These are phyloP conservation scores for Onthophagus sagittarius DNA, from an alignment of 2,888 invertebrate genomes.

Conservation along the genomic window DNA sequence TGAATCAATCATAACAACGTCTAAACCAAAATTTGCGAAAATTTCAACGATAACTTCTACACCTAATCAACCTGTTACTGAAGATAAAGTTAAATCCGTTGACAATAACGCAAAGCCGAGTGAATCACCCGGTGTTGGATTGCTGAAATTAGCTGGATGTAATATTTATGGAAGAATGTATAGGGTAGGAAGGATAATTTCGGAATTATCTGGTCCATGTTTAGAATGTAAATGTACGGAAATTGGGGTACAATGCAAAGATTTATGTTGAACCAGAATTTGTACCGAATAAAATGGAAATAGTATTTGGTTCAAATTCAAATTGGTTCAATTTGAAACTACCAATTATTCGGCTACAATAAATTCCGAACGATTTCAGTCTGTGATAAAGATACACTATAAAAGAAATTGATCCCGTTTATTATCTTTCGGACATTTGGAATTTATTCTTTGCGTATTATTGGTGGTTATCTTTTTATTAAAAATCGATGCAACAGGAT, in stretches of 20 bases:
- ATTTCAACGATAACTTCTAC: slow-evolving; percentile 20
- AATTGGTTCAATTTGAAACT: not conserved
- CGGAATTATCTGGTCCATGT: slow-evolving; percentile 77
- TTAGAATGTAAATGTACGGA: slow-evolving; percentile 84
- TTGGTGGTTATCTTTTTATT: not conserved
- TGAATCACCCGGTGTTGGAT: slow-evolving; percentile 50
- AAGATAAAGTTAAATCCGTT: slow-evolving; percentile 10
- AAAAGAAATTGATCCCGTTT: not conserved
- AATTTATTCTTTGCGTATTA: not conserved
- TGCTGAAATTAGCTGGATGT: slow-evolving; percentile 78
- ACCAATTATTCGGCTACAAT: not conserved
- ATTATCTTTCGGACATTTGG: not conserved
- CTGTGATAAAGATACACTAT: slow-evolving; percentile 8
- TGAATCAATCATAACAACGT: slow-evolving; percentile 16
- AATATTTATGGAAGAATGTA: slow-evolving; percentile 90
- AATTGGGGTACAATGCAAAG: slow-evolving; percentile 77
- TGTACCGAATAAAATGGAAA: not conserved
- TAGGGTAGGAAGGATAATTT: slow-evolving; percentile 74
- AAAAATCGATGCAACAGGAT: not conserved
- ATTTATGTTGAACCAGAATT: slow-evolving; percentile 55
- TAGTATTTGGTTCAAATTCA: not conserved
- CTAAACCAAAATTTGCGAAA: slow-evolving; percentile 15
- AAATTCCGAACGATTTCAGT: not conserved
- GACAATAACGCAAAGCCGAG: slow-evolving; percentile 6
- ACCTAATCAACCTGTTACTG: slow-evolving; percentile 17